A percentile compares a stretch with the other conserved stretches of the same genome.
phyloP scores from a whole-genome alignment of 2,113 vertebrate species.

The Donacobius atricapilla region DNA sequence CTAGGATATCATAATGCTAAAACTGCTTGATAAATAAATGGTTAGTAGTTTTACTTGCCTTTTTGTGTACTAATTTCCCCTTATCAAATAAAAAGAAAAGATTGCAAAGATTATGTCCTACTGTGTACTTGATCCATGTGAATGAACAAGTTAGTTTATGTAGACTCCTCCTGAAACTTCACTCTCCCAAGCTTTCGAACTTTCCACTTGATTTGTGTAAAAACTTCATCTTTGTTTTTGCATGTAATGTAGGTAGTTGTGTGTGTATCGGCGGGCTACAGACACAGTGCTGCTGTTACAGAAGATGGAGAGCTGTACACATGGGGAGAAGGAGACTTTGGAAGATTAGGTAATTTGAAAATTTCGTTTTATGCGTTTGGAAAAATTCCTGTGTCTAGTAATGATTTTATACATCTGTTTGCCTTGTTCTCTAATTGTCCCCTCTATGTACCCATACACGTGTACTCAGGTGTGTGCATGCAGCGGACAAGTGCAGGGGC shows the following conservation, averaged over 20 bases:
- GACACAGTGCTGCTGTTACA: constrained; percentile 84
- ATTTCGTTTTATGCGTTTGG: not conserved
- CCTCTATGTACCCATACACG: not conserved
- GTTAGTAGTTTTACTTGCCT: not conserved
- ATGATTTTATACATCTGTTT: not conserved
- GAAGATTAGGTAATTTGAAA: constrained; percentile 78
- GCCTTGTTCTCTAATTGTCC: not conserved
- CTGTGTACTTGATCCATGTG: not conserved
- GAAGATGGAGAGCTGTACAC: constrained; percentile 86
- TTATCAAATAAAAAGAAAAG: not conserved
- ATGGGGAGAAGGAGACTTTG: constrained; percentile 86
- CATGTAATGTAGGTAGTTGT: constrained; percentile 75
- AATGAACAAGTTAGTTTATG: not conserved
- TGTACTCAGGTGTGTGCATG: not conserved
- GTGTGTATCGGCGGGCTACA: constrained; percentile 84
- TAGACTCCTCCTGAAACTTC: not conserved
- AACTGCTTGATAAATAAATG: not conserved
- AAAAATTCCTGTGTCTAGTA: not conserved
- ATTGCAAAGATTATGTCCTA: not conserved
- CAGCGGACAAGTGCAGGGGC: not conserved
- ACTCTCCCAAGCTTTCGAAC: not conserved
- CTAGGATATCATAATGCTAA: not conserved
- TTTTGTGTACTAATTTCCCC: not conserved
- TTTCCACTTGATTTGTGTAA: not conserved
- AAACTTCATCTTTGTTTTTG: not conserved